Percentiles rank a stretch among this genome's conserved stretches.
These are phyloP conservation scores for Neotragus pygmaeus DNA, from an alignment of 2,113 vertebrate genomes.

Conservation along the genomic window DNA sequence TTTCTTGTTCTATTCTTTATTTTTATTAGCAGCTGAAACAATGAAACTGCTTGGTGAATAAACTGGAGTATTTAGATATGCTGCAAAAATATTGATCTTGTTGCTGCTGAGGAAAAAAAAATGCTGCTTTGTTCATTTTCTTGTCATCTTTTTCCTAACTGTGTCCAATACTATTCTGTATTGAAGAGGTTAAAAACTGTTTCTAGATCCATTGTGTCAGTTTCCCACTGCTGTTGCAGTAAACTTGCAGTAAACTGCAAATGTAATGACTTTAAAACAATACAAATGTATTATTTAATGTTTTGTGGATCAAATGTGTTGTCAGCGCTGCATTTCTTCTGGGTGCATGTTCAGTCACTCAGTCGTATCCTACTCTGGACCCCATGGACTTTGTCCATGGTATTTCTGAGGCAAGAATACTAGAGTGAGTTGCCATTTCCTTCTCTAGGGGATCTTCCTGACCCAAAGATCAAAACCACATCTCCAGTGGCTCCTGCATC, in stretches of 20 bases:
- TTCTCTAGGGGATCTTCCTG: rapidly evolving
- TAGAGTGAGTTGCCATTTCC: background rate
- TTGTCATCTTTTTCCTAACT: background rate
- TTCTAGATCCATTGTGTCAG: too few relatives aligned
- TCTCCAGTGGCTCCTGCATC: background rate
- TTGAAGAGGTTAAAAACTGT: background rate
- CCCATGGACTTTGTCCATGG: background rate
- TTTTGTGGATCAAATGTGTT: background rate
- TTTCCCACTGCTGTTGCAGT: background rate
- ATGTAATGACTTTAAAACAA: background rate
- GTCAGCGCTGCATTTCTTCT: background rate
- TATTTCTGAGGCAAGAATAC: background rate
- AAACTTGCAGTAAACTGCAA: background rate
- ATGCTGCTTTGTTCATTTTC: background rate
- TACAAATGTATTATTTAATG: background rate
- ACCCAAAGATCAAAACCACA: background rate
- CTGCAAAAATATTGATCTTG: background rate
- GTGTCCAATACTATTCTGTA: background rate
- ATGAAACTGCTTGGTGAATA: background rate
- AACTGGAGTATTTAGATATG: background rate
- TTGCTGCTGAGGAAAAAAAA: background rate
- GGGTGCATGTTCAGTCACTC: background rate
- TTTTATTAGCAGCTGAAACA: background rate
- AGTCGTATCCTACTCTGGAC: background rate
- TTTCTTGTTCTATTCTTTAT: background rate